Evolutionary conservation across 2,888 invertebrate species (phyloP).

Genomic region (Stictocephala bisonia): DNA sequence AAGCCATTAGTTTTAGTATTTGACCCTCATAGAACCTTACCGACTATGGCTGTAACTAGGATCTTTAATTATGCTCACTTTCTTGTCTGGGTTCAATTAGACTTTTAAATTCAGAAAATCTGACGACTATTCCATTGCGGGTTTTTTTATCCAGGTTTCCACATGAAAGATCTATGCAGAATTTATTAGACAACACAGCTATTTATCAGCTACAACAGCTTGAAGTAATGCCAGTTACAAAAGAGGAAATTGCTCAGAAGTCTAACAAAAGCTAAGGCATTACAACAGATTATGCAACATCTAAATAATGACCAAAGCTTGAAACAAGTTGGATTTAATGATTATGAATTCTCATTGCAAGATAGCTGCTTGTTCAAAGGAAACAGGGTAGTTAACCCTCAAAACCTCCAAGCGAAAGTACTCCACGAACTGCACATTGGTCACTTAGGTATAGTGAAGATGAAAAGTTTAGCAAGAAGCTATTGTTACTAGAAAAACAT

Average conservation of each 20-base stretch:
- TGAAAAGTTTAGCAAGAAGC: conserved; percentile 39
- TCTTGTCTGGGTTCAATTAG: conserved; percentile 35
- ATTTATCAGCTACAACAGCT: conserved; percentile 35
- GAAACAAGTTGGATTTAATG: conserved; percentile 37
- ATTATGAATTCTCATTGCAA: conserved; percentile 50
- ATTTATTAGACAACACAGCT: conserved; percentile 1
- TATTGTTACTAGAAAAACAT: conserved; percentile 43
- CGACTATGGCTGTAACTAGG: conserved; percentile 37
- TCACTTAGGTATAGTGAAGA: conserved; percentile 26
- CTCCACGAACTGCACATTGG: conserved; percentile 28
- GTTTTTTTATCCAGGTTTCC: conserved; percentile 36
- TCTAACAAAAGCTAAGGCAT: background rate
- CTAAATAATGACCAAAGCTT: conserved; percentile 29
- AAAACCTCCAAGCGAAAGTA: conserved; percentile 17
- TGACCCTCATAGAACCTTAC: conserved; percentile 10
- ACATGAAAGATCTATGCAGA: conserved; percentile 22
- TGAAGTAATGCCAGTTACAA: conserved; percentile 2
- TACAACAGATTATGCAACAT: background rate
- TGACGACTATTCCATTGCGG: background rate
- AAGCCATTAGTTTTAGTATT: conserved; percentile 51
- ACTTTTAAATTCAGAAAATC: background rate
- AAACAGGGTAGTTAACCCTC: conserved; percentile 24
- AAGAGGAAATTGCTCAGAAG: conserved; percentile 1
- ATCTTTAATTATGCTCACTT: conserved; percentile 33
- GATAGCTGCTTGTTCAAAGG: conserved; percentile 47